Evolutionary conservation across 2,797 vertebrate species (phyloP).

Genomic region (Poeciliopsis infans): DNA sequence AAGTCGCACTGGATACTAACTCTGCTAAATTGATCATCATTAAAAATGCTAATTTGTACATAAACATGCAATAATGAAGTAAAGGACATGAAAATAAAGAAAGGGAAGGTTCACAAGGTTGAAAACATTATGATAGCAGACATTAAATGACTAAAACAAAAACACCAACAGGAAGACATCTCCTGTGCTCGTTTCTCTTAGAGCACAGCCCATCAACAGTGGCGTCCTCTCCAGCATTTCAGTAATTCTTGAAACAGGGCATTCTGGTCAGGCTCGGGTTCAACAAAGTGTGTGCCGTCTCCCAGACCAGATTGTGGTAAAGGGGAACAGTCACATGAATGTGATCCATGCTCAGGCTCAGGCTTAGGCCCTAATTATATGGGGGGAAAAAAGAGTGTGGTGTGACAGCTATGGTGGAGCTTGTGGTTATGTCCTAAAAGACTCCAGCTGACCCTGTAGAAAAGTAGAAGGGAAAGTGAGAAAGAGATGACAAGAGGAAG

Average conservation of each 20-base stretch:
- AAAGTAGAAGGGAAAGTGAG: slow-evolving; percentile 57
- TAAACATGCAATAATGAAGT: not conserved
- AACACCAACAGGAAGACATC: slow-evolving; percentile 39
- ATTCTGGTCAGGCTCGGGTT: slow-evolving; percentile 73
- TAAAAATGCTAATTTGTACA: slow-evolving; percentile 39
- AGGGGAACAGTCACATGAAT: slow-evolving; percentile 81
- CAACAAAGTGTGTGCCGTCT: slow-evolving; percentile 71
- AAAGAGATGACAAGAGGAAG: slow-evolving; percentile 37
- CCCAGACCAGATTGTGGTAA: slow-evolving; percentile 79
- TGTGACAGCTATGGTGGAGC: slow-evolving; percentile 78
- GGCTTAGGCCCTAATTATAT: slow-evolving; percentile 82
- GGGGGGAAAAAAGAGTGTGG: slow-evolving; percentile 72
- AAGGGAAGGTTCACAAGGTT: not conserved
- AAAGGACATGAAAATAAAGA: not conserved
- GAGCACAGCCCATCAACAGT: slow-evolving; percentile 52
- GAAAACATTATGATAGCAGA: not conserved
- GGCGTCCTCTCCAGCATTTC: slow-evolving; percentile 63
- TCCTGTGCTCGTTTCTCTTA: slow-evolving; percentile 32
- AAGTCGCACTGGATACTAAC: slow-evolving; percentile 49
- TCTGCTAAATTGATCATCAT: slow-evolving; percentile 33
- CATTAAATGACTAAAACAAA: slow-evolving; percentile 40
- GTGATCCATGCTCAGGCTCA: slow-evolving; percentile 78
- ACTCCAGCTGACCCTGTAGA: slow-evolving; percentile 72
- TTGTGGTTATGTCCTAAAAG: slow-evolving; percentile 76
- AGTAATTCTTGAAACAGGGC: slow-evolving; percentile 66